Conservation (phyloP, 2,113 vertebrate species). For the Eulemur rufifrons region DNA sequence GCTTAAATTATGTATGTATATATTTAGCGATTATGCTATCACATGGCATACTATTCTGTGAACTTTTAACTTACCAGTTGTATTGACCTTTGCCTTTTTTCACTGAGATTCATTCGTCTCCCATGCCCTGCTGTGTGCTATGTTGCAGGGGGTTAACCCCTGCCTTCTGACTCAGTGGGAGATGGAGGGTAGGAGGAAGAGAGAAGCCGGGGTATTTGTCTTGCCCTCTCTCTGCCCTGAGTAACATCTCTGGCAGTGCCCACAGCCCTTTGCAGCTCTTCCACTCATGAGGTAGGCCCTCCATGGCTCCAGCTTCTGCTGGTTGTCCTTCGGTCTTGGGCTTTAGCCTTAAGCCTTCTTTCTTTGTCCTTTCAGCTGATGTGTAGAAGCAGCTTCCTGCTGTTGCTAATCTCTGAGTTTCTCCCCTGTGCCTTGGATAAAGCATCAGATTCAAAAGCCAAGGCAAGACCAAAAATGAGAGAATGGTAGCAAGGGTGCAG, state of each 20-base stretch:
- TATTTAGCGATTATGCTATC: neutral
- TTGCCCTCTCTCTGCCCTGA: neutral
- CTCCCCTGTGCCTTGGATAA: neutral
- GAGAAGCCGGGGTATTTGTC: neutral
- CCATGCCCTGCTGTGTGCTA: neutral
- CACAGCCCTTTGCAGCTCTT: neutral
- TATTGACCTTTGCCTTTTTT: neutral
- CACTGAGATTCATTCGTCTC: neutral
- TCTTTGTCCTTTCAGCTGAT: neutral
- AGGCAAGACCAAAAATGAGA: neutral
- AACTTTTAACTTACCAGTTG: neutral
- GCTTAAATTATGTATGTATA: neutral
- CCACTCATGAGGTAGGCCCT: neutral
- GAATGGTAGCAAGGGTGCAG: neutral
- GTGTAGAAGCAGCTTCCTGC: neutral
- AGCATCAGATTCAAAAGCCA: neutral
- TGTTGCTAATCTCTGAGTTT: neutral
- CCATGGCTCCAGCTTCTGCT: neutral
- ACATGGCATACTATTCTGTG: neutral
- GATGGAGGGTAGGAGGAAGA: neutral
- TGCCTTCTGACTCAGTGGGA: neutral
- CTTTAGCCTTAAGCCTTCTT: neutral
- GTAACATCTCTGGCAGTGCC: too few species aligned
- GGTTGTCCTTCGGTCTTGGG: neutral
- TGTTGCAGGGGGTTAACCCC: neutral